These are phyloP conservation scores for Rynchops niger DNA, from an alignment of 2,113 vertebrate species.

Conservation along the genomic window DNA sequence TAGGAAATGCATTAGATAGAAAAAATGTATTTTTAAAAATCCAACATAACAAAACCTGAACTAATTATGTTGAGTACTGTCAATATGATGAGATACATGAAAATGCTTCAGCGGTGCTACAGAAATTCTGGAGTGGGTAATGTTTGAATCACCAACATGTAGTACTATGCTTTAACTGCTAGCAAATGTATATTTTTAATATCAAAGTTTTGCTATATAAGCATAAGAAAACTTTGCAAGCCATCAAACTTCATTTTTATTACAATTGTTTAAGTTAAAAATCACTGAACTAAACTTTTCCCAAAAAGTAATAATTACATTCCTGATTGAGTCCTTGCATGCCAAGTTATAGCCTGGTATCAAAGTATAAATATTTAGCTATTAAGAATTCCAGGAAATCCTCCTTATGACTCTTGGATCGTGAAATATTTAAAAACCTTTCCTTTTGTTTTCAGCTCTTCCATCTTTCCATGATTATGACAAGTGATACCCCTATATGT, in stretches of 20 bases:
- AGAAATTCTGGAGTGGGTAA: not conserved
- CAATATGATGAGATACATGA: not conserved
- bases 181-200: not conserved
- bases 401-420: not conserved
- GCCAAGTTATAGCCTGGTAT: not conserved
- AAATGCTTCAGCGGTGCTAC: not conserved
- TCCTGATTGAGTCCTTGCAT: not conserved
- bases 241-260: not conserved
- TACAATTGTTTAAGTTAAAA: not conserved
- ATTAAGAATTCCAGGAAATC: not conserved
- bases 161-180: not conserved
- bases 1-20: not conserved
- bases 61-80: not conserved
- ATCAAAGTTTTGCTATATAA: not conserved
- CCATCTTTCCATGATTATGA: not conserved
- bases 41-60: not conserved
- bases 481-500: not conserved
- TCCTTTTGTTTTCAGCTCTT: not conserved
- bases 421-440: not conserved
- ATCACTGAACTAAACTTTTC: slow-evolving; percentile 13
- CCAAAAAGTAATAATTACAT: slow-evolving; percentile 4
- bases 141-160: not conserved
- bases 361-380: not conserved
- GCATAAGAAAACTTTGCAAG: not conserved
- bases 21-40: not conserved